phyloP scores from a whole-genome alignment of 1,140 invertebrate species.

The Choristoneura fumiferana region DNA sequence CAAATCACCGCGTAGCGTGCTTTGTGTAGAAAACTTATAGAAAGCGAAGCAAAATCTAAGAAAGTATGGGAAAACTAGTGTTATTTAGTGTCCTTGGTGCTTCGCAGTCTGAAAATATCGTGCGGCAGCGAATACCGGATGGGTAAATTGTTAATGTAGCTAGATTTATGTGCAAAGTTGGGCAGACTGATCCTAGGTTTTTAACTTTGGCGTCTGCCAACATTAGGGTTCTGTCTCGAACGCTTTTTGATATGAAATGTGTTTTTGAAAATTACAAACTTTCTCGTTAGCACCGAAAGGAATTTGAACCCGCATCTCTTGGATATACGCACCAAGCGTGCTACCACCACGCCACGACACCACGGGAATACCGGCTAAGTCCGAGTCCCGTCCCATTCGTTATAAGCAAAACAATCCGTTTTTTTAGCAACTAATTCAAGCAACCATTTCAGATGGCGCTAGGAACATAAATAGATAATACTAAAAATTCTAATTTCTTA shows the following conservation, averaged over 20 bases:
- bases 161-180: slow-evolving; percentile 54
- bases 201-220: slow-evolving; percentile 34
- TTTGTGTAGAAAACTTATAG: slow-evolving; percentile 1
- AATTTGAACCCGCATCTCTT: too few species aligned
- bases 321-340: too few species aligned
- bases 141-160: slow-evolving; percentile 47
- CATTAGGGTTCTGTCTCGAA: slow-evolving; percentile 38
- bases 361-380: too few species aligned
- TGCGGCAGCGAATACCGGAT: slow-evolving; percentile 31
- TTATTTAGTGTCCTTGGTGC: background rate
- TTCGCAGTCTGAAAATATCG: slow-evolving; percentile 1
- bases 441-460: too few species aligned
- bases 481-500: too few species aligned
- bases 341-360: too few species aligned
- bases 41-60: background rate
- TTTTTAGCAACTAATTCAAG: too few species aligned
- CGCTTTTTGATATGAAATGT: slow-evolving; percentile 24
- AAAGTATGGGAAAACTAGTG: background rate
- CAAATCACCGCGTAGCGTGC: background rate
- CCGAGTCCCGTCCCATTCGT: too few species aligned
- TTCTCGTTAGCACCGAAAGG: too few species aligned
- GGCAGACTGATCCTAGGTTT: slow-evolving; percentile 33
- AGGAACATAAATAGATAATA: too few species aligned
- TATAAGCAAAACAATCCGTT: too few species aligned
- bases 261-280: too few species aligned